Evolutionary conservation across 2,797 vertebrate species (phyloP), one percentile per base, ranked within the genome.

Genomic region (Chelmon rostratus): DNA sequence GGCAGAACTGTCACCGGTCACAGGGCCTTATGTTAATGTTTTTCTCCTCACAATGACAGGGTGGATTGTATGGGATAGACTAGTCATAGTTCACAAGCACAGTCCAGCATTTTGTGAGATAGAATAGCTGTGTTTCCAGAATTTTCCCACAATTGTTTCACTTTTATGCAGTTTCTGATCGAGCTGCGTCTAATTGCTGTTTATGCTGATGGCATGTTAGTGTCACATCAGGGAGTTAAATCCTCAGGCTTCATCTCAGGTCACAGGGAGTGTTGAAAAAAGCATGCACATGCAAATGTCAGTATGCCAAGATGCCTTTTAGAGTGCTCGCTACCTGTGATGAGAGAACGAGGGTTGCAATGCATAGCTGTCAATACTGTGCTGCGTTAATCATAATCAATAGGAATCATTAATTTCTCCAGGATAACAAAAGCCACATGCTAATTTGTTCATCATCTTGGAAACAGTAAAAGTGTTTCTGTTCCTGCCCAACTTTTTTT

Each of bases 401-500:
- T 3, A 18, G 6, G 40, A 62, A 40, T 35, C 31, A 66, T 35
- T 57, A 7, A 73, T 65, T 64, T 44, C 1, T 28, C 9, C 56
- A 4, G 3, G 3, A 59, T n/a, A 37, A 38, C 28, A 42, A 46
- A 76, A n/a, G 28, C 19, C 21, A 19, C 18, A 25, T n/a, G 50
- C 6, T 35, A 4, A 11, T 25, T 53, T 16, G 8, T 33, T 76
- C 12, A 52, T 23, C 6, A 37, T 42, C 38, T 64, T 37, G n/a
- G 37, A 75, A 81, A 59, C 2, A 72, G 37, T 23, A 64, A 38
- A 31, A 25, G n/a, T 16, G 11, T 23, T 28, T 3, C n/a, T 42
- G 25, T 77, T 78, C 52, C 28, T 68, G 49, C 11, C 67, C 33
- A 78, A 53, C 56, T 76, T 77, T 77, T 68, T 53, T 68, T 56